Base-by-base conservation (phyloP, 2,797 vertebrate genomes). In the Liparis tanakae region DNA sequence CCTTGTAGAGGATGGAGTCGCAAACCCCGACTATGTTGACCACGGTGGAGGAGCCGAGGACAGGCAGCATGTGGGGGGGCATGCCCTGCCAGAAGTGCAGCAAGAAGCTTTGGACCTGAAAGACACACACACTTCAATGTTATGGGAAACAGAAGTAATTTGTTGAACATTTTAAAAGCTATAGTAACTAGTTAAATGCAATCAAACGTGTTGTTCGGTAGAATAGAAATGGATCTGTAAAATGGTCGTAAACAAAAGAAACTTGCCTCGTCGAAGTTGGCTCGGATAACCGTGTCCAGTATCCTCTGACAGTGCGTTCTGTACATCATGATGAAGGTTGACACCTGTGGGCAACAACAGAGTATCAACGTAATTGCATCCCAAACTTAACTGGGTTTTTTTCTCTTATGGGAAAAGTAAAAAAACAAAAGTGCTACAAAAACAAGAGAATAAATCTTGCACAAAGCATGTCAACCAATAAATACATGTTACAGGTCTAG, bases 51-150 rank as follows among this genome's bases (percentile, higher is more conserved):
- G 97, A 98, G 87, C 98, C 95, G 81, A 99, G 90, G 43, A 99
- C 97, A 0, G 98, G 98, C 81, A 99, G 95, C 98, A 99, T 99
- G 92, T 99, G 98, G 70, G 98, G 97, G 0, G 98, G 98, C 98
- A 99, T 99, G 69, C 98, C 98, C 95, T 99, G 98, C 98, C 98
- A 99, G 95, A 99, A 99, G 95, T 99, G 98, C 94, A 99, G 95
- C 93, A 99, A 95, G 92, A 99, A 99, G 90, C 98, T 99, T 91
- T 99, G 98, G 94, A 99, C 98, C 98, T 99, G 90, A 18, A 73
- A 10, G 60, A 79, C 50, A 55, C 33, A 61, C 18, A 66, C 48
- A 76, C 10, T 58, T 85, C 2, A 79, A 6, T 10, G 30, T 37
- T 34, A 84, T 18, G 67, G 39, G 46, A 62, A 57, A 48, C 20